These are phyloP conservation scores for Saiga tatarica DNA, from an alignment of 2,113 vertebrate genomes.

Conservation along the genomic window DNA sequence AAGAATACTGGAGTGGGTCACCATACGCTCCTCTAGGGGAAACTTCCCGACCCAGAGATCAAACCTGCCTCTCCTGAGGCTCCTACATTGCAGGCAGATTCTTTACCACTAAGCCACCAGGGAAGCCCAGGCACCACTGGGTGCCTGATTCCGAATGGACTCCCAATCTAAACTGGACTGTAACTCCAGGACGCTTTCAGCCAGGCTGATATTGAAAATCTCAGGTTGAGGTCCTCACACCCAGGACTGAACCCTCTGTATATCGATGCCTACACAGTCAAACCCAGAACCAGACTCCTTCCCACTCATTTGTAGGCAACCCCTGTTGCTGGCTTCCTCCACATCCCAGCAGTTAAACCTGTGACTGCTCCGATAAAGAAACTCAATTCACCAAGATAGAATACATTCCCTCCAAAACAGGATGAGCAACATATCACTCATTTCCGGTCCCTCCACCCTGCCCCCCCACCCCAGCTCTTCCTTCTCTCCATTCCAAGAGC, in stretches of 20 bases:
- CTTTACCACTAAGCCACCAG: background rate
- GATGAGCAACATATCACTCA: background rate
- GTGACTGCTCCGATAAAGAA: slow-evolving; percentile 8
- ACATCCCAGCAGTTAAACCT: background rate
- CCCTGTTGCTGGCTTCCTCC: background rate
- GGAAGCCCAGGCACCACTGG: background rate
- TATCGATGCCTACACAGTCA: background rate
- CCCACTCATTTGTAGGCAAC: accelerated
- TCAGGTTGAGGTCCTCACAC: background rate
- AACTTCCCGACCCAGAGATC: background rate
- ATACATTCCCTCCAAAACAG: background rate
- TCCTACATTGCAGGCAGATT: background rate
- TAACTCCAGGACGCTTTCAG: background rate
- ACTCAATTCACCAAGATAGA: background rate
- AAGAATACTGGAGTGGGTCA: background rate
- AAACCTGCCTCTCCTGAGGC: background rate
- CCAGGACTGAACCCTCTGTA: background rate
- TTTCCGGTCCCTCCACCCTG: background rate
- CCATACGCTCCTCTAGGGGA: background rate
- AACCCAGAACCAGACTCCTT: background rate
- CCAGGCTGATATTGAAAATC: too few relatives aligned
- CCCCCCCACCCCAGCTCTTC: accelerated
- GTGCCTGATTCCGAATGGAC: background rate
- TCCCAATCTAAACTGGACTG: background rate
- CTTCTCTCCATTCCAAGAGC: background rate